phyloP scores from a whole-genome alignment of 1,140 invertebrate species.

The Drosophila quadrilineata region DNA sequence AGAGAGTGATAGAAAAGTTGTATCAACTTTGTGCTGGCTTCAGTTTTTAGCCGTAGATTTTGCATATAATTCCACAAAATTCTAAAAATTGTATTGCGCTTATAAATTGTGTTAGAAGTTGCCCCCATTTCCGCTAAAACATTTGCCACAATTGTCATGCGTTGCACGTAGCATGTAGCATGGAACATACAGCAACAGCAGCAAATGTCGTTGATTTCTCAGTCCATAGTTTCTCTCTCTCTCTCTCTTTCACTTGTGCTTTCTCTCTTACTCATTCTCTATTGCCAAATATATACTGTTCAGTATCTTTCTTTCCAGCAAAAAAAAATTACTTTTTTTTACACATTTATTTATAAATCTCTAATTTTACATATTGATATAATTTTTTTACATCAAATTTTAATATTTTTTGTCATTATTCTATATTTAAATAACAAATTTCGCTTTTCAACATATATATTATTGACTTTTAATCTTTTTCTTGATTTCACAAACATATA shows the following conservation, averaged over 20 bases:
- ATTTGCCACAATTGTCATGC: constrained; percentile 54
- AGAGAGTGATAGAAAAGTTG: no score
- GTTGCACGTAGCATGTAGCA: constrained; percentile 64
- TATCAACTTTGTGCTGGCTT: no score
- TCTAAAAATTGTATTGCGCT: constrained; percentile 73
- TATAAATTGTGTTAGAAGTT: constrained; percentile 78
- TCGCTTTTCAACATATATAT: no score
- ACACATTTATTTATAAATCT: no score
- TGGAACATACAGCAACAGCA: constrained; percentile 11
- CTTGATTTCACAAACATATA: no score
- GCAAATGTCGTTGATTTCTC: constrained; percentile 53
- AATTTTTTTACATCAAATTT: no score
- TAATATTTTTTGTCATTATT: neutral
- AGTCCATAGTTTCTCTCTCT: neutral
- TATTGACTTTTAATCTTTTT: no score
- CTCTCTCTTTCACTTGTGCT: neutral
- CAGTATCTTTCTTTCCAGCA: no score
- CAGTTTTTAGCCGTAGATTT: constrained; percentile 31
- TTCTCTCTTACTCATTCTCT: neutral
- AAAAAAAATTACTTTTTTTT: no score
- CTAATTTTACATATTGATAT: no score
- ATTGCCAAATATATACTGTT: neutral
- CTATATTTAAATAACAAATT: no score
- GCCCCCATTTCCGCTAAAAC: constrained; percentile 37
- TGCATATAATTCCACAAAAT: constrained; percentile 69